These are phyloP conservation scores for Struthidea cinerea DNA, from an alignment of 2,113 vertebrate genomes.

Conservation along the genomic window DNA sequence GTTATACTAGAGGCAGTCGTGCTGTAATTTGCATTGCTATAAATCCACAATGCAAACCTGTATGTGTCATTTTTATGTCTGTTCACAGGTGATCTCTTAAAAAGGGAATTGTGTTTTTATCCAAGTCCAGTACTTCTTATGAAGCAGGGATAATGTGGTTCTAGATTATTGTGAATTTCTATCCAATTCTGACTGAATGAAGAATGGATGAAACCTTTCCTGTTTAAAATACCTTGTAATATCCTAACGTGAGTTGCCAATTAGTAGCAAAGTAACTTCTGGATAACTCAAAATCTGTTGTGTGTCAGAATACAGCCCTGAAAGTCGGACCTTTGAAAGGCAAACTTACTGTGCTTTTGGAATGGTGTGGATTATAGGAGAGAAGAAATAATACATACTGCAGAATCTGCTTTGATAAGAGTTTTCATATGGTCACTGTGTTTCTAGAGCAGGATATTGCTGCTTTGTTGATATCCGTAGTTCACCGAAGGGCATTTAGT, in stretches of 20 bases:
- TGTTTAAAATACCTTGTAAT: background rate
- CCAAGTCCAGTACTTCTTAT: background rate
- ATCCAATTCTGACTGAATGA: background rate
- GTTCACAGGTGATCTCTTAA: background rate
- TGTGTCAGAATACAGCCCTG: background rate
- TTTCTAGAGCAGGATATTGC: background rate
- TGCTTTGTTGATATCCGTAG: background rate
- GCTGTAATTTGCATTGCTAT: constrained; percentile 12
- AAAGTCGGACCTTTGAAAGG: background rate
- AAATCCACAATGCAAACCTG: constrained; percentile 11
- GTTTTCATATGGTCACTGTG: background rate
- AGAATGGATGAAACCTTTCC: background rate
- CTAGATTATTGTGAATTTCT: background rate
- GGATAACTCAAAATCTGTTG: background rate
- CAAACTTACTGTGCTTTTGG: background rate
- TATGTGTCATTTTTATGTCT: constrained; percentile 40
- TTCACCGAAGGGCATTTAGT: background rate
- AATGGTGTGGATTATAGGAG: background rate
- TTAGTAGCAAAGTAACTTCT: background rate
- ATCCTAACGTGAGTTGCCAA: background rate
- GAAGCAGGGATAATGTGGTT: background rate
- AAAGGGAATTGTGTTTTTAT: background rate
- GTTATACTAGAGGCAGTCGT: background rate
- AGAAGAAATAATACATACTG: background rate
- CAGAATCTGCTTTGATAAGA: background rate